A percentile compares a stretch with the other conserved stretches of the same genome.
Conservation (phyloP, 2,888 invertebrate species). For the Eupithecia subfuscata region DNA sequence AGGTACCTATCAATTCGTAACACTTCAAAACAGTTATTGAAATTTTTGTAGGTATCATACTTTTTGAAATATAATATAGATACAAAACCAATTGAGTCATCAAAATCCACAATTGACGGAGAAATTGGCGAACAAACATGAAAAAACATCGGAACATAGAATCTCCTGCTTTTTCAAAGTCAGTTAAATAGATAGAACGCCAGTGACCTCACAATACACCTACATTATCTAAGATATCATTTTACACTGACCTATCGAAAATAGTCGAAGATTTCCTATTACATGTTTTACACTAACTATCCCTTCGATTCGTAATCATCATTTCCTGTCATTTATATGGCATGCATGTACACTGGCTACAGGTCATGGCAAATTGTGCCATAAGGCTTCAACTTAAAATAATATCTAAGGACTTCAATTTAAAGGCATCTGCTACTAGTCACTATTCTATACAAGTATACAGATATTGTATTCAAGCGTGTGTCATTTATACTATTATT, state of each 20-base stretch:
- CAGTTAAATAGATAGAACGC: not conserved
- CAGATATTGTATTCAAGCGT: too few relatives aligned
- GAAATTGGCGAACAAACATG: not conserved
- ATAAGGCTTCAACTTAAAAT: not conserved
- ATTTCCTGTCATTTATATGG: conserved; percentile 2
- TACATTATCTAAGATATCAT: not conserved
- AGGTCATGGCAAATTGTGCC: not conserved
- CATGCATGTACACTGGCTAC: not conserved
- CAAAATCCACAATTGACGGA: not conserved
- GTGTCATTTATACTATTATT: too few relatives aligned
- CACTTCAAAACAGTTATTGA: too few relatives aligned
- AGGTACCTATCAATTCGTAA: too few relatives aligned
- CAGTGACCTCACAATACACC: not conserved
- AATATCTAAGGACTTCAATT: too few relatives aligned
- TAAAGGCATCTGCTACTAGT: too few relatives aligned
- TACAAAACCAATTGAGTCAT: not conserved
- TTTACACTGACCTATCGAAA: not conserved
- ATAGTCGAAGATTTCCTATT: not conserved
- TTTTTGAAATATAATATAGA: too few relatives aligned
- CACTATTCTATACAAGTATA: too few relatives aligned
- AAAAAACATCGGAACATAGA: not conserved
- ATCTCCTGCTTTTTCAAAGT: not conserved
- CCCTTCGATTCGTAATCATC: not conserved
- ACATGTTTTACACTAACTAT: not conserved
- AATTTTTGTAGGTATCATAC: too few relatives aligned